Base-by-base conservation (phyloP, 2,797 vertebrate genomes). In the Megaceryle alcyon region DNA sequence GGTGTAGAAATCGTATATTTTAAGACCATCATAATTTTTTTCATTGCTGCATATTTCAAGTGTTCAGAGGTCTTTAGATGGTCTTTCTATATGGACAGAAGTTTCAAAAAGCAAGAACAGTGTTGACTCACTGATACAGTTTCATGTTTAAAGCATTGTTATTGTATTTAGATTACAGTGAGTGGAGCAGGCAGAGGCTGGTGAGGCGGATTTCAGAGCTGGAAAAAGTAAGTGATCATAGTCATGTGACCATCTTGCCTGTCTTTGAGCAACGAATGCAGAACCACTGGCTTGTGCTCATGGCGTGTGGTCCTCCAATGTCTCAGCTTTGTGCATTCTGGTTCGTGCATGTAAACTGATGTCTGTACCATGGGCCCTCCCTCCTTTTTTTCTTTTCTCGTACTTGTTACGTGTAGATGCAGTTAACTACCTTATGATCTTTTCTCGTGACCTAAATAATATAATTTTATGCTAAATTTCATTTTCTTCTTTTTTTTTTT, bases 111-210 rank as follows among this genome's bases (percentile, higher is more conserved):
- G 20, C 31, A 49, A 48, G 31, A 86, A 37, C 21, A 19, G 0
- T 57, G 28, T 78, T 73, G 35, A 37, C 12, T 41, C 21, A 28
- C 16, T 33, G 41, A 14, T 54, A 4, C 2, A 61, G 35, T 56
- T 80, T 60, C 12, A 8, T 23, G 3, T 84, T 86, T 60, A 80
- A 78, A 73, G 6, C 15, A 57, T 49, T 37, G 1, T 72, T 90
- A 6, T 19, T 66, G 75, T 92, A 3, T 78, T 82, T 88, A 99
- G 99, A 98, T 96, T 99, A 99, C n/a, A 86, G 95, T 53, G 98
- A 99, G 48, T 99, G 99, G 99, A 99, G 98, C 96, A 99, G 98
- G 96, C 98, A 98, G 92, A 98, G 99, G 86, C 98, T 99, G 90
- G 70, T 99, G 96, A 98, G 98, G 21, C 97, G 97, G 88, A 98